Evolutionary conservation across 2,797 vertebrate species (phyloP).

Genomic region (Sitta carolinensis): DNA sequence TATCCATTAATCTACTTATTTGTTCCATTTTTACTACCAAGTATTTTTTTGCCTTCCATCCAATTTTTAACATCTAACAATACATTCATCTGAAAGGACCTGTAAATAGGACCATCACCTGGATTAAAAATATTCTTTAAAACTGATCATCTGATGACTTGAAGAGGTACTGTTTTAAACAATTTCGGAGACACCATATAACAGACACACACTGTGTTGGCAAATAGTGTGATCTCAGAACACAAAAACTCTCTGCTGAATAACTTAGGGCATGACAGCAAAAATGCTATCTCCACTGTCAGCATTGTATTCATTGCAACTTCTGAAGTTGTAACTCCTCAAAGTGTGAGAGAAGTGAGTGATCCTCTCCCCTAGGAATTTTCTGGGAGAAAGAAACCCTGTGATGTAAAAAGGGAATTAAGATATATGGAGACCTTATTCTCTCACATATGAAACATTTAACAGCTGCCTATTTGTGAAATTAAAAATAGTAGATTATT

Average conservation of each 20-base stretch:
- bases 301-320: neutral
- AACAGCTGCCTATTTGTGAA: neutral
- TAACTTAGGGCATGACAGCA: neutral
- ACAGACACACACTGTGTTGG: neutral
- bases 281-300: neutral
- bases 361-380: neutral
- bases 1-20: neutral
- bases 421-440: neutral
- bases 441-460: neutral
- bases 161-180: neutral
- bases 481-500: neutral
- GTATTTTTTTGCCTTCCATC: neutral
- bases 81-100: neutral
- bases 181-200: neutral
- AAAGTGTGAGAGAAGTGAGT: accelerated
- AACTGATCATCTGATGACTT: neutral
- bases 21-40: neutral
- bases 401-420: neutral
- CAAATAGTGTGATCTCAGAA: neutral
- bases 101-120: neutral
- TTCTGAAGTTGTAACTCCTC: neutral
- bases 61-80: neutral
- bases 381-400: neutral
- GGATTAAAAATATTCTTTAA: neutral
- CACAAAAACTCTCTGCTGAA: neutral